Evolutionary conservation across 2,797 vertebrate species (phyloP), one percentile per base, ranked within the genome.

Genomic region (Acipenser ruthenus): DNA sequence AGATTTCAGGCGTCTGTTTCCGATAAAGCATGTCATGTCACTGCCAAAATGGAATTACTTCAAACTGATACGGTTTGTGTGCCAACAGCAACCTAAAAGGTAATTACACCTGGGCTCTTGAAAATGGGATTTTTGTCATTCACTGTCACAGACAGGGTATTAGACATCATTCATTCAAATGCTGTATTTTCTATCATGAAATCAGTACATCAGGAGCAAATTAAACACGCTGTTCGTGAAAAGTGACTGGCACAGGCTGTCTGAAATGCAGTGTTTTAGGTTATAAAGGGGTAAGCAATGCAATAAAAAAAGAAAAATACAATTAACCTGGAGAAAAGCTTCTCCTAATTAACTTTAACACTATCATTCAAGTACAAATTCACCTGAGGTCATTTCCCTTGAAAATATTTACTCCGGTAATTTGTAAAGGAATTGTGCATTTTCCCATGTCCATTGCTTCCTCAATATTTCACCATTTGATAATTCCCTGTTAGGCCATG

Each of bases 111-210:
- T 9, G 52, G 12, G 52, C 12, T 55, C 52, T 55, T 55, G 52
- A 55, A 55, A 55, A 55, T 55, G 52, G 52, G 52, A 55, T 55
- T 55, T 12, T 55, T 55, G 52, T 55, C 52, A 55, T 55, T 55
- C 52, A 55, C 52, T 55, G 52, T 55, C 8, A 55, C 52, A 55
- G 52, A 9, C 52, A 9, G 12, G 52, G 52, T 55, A 55, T 55
- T 55, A 55, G 52, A 55, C 52, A 55, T 55, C 52, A 55, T 55
- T 55, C 52, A 55, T 55, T 55, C 52, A 55, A 55, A 55, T 55
- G 52, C 12, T 55, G 8, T 55, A 55, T 55, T 55, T 55, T 55
- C 52, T 55, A 55, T 55, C 52, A 55, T 55, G 52, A 55, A 55
- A 55, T 55, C 52, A 12, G 58, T 11, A 18, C 58, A 15, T 2